A percentile compares a stretch with the other conserved stretches of the same genome.
Conservation (phyloP, 2,113 vertebrate species). For the Charadrius vociferus region DNA sequence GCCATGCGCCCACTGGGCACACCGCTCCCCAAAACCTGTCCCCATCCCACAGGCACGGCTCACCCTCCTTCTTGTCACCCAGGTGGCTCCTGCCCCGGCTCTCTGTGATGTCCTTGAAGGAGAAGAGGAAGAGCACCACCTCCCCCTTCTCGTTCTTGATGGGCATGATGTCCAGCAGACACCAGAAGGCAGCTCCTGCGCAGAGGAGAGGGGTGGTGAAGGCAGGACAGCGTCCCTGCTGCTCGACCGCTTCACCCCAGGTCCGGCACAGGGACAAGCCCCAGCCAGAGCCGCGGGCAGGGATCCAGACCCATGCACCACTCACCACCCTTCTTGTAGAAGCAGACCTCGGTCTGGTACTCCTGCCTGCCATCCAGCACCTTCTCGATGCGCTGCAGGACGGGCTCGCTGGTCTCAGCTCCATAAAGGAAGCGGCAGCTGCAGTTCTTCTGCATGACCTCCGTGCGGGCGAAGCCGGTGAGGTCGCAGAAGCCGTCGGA, state of each 20-base stretch:
- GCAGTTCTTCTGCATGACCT: slow-evolving; percentile 97
- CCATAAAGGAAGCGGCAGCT: slow-evolving; percentile 92
- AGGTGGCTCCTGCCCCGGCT: slow-evolving; percentile 72
- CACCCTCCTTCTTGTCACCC: slow-evolving; percentile 79
- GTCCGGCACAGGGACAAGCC: fast-evolving
- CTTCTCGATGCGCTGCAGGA: slow-evolving; percentile 86
- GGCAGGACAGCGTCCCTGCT: fast-evolving
- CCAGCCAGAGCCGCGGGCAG: fast-evolving
- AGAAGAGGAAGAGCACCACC: slow-evolving; percentile 94
- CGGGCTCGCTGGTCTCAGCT: slow-evolving; percentile 85
- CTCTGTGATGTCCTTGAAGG: slow-evolving; percentile 94
- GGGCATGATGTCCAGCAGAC: slow-evolving; percentile 92
- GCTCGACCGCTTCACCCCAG: fast-evolving
- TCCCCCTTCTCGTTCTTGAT: slow-evolving; percentile 98
- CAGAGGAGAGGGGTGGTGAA: not conserved
- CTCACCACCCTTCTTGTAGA: slow-evolving; percentile 93
- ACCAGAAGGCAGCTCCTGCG: slow-evolving; percentile 88
- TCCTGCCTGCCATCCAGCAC: slow-evolving; percentile 90
- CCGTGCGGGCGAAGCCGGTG: slow-evolving; percentile 88
- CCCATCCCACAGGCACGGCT: not conserved
- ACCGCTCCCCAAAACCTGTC: not conserved
- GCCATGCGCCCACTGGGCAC: fast-evolving
- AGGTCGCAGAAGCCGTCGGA: slow-evolving; percentile 96
- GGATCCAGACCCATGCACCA: not conserved
- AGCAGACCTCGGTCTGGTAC: slow-evolving; percentile 89